Conservation (phyloP, 2,797 vertebrate species). For the Pseudotriccus pelzelni region DNA sequence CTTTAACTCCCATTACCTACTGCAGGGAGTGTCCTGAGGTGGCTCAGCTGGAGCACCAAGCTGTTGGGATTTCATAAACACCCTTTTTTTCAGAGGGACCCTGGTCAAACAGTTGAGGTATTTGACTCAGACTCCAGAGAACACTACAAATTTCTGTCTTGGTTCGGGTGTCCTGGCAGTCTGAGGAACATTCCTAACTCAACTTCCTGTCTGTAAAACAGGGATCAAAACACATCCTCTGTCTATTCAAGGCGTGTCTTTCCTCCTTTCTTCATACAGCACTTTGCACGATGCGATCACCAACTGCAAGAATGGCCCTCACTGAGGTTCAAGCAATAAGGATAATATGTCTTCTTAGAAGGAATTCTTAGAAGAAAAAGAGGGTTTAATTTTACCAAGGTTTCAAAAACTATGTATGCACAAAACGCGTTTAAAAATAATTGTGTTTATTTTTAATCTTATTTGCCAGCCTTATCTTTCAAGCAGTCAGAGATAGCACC, state of each 20-base stretch:
- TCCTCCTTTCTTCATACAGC: not conserved
- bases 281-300: not conserved
- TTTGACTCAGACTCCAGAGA: not conserved
- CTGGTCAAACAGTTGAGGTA: not conserved
- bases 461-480: slow-evolving; percentile 56
- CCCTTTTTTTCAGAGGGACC: not conserved
- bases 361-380: not conserved
- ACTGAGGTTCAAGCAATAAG: not conserved
- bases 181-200: not conserved
- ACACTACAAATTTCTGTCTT: not conserved
- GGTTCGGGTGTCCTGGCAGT: not conserved
- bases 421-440: slow-evolving; percentile 60
- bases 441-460: slow-evolving; percentile 66
- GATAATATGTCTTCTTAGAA: not conserved
- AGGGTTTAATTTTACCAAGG: not conserved
- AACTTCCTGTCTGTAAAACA: not conserved
- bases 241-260: not conserved
- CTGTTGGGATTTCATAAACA: not conserved
- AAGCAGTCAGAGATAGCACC: slow-evolving; percentile 50
- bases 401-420: slow-evolving; percentile 28
- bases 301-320: not conserved
- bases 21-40: not conserved
- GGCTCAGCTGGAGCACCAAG: not conserved
- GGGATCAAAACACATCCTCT: not conserved
- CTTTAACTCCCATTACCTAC: not conserved